Percentiles rank a stretch among this genome's conserved stretches.
Evolutionary conservation across 2,888 invertebrate species (phyloP).

Genomic region (Ichneumon xanthorius): DNA sequence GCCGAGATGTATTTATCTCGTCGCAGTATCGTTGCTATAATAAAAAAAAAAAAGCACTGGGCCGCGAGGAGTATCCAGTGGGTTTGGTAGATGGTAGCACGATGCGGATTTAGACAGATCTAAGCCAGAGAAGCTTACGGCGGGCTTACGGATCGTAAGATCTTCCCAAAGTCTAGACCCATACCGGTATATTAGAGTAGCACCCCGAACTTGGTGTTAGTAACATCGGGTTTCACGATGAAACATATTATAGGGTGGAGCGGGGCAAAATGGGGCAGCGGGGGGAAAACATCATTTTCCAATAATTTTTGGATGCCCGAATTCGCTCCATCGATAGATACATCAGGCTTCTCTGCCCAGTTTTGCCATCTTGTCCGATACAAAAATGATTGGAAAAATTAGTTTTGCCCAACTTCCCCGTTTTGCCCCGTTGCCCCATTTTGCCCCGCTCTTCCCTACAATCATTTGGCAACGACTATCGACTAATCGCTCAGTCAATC

Average conservation of each 20-base stretch:
- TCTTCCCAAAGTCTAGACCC: not conserved
- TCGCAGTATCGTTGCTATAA: not conserved
- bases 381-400: too few species aligned
- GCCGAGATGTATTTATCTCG: slow-evolving; percentile 9
- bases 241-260: not conserved
- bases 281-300: too few species aligned
- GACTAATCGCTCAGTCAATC: not conserved
- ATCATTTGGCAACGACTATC: not conserved
- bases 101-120: slow-evolving; percentile 28
- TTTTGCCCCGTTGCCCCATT: too few species aligned
- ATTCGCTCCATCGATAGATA: too few species aligned
- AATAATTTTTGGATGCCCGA: too few species aligned
- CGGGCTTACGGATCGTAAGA: slow-evolving; percentile 6
- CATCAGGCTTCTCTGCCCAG: too few species aligned
- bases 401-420: too few species aligned
- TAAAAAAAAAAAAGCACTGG: slow-evolving; percentile 17
- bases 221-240: slow-evolving; percentile 15
- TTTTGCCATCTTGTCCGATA: too few species aligned
- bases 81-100: slow-evolving; percentile 55
- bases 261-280: too few species aligned
- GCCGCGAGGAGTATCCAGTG: not conserved
- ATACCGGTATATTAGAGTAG: not conserved
- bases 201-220: not conserved
- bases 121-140: slow-evolving; percentile 10
- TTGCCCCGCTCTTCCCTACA: not conserved